Conservation (phyloP, 2,113 vertebrate genomes). For the Tyrannus savana region DNA sequence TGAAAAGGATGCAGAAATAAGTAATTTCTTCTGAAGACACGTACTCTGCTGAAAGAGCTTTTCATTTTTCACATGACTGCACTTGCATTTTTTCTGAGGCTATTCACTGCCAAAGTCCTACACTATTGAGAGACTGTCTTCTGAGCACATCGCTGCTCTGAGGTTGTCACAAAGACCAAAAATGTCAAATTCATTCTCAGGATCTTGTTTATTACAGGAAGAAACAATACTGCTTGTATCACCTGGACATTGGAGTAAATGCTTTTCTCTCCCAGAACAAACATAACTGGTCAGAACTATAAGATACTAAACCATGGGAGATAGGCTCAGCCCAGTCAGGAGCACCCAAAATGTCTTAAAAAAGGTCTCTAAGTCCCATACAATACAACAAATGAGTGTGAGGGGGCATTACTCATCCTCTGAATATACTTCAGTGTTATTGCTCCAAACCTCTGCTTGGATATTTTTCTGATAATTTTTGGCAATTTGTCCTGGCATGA, state of each 20-base stretch:
- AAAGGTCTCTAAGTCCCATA: neutral
- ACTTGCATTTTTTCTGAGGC: neutral
- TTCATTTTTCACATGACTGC: neutral
- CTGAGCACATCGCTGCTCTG: neutral
- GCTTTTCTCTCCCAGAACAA: neutral
- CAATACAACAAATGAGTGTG: neutral
- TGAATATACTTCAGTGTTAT: constrained; percentile 20
- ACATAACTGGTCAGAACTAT: neutral
- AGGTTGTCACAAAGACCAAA: neutral
- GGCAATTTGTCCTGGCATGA: constrained; percentile 37
- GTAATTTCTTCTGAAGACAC: neutral
- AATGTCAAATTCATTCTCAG: neutral
- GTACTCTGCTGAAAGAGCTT: neutral
- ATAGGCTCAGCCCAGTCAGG: neutral
- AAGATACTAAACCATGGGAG: neutral
- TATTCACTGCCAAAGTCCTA: neutral
- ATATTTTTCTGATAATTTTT: constrained; percentile 51
- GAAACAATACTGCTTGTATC: neutral
- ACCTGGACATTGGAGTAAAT: neutral
- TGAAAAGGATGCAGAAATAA: neutral
- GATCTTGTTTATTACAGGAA: neutral
- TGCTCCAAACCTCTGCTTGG: constrained; percentile 26
- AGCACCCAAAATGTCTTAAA: neutral
- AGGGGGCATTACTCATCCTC: neutral
- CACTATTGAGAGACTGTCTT: neutral